Evolutionary conservation across 1,140 invertebrate species (phyloP).

Genomic region (Sycophila sp.): DNA sequence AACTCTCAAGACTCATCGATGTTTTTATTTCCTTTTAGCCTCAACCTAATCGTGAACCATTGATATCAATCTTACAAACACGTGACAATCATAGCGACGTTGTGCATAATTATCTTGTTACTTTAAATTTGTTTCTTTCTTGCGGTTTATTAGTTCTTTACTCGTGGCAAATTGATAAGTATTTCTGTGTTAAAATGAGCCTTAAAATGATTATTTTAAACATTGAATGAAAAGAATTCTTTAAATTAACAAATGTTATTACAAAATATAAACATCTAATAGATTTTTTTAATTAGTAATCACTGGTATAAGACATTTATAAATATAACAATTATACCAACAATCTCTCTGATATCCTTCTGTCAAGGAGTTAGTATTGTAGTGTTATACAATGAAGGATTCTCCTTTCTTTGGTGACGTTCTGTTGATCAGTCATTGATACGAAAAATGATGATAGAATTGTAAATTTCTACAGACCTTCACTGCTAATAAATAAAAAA

Average conservation of each 20-base stretch:
- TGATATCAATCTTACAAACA: slow-evolving; percentile 5
- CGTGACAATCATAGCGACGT: neutral
- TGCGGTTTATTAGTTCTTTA: slow-evolving; percentile 7
- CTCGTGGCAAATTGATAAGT: slow-evolving; percentile 25
- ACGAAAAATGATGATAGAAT: too few species aligned
- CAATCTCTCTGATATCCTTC: slow-evolving; percentile 20
- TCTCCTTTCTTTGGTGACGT: neutral
- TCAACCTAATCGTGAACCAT: slow-evolving; percentile 24
- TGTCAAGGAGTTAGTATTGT: slow-evolving; percentile 16
- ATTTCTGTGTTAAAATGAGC: slow-evolving; percentile 29
- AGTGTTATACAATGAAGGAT: slow-evolving; percentile 14
- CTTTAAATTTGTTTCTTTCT: slow-evolving; percentile 16
- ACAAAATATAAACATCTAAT: slow-evolving; percentile 39
- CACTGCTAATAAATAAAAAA: too few species aligned
- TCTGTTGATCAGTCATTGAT: too few species aligned
- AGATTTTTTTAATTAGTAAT: slow-evolving; percentile 32
- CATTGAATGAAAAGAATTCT: slow-evolving; percentile 24
- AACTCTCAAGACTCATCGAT: slow-evolving; percentile 45
- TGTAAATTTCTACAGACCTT: too few species aligned
- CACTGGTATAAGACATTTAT: slow-evolving; percentile 38
- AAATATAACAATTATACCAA: slow-evolving; percentile 39
- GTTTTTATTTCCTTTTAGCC: slow-evolving; percentile 18
- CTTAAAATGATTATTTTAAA: slow-evolving; percentile 28
- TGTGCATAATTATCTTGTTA: slow-evolving; percentile 6
- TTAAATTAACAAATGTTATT: slow-evolving; percentile 37